These are phyloP conservation scores for Archaeoteleia sp. DNA, from an alignment of 2,888 invertebrate species.

Conservation along the genomic window DNA sequence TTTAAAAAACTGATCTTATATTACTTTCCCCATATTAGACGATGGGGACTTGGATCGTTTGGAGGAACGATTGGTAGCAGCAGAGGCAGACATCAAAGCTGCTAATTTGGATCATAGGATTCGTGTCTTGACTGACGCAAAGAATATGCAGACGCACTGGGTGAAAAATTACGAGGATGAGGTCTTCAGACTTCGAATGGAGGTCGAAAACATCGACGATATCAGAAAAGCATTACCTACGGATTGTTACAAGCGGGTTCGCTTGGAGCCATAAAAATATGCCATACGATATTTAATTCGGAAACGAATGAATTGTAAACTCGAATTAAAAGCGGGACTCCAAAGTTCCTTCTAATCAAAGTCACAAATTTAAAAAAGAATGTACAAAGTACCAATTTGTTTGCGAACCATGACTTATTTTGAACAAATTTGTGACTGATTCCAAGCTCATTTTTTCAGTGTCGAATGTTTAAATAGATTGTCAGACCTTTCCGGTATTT, in stretches of 20 bases:
- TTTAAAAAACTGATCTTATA: too few relatives aligned
- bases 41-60: slow-evolving; percentile 81
- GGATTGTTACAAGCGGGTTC: slow-evolving; percentile 86
- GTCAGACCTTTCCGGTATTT: too few relatives aligned
- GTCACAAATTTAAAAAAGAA: neutral
- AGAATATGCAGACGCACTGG: slow-evolving; percentile 78
- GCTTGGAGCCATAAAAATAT: slow-evolving; percentile 80
- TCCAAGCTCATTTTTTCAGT: too few relatives aligned
- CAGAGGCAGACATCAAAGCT: slow-evolving; percentile 82
- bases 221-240: slow-evolving; percentile 88
- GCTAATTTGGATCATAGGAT: slow-evolving; percentile 87
- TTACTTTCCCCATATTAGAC: too few relatives aligned
- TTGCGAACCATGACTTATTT: too few relatives aligned
- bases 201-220: slow-evolving; percentile 88
- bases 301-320: slow-evolving; percentile 12
- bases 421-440: too few relatives aligned
- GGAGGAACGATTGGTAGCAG: slow-evolving; percentile 82
- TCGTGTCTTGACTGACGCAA: slow-evolving; percentile 82
- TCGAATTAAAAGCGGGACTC: neutral
- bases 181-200: slow-evolving; percentile 80
- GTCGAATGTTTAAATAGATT: too few relatives aligned
- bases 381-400: too few relatives aligned
- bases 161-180: slow-evolving; percentile 89
- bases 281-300: slow-evolving; percentile 34
- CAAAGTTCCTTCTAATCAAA: neutral